phyloP scores from a whole-genome alignment of 1,140 invertebrate genomes.

The Chrysomallon squamiferum region DNA sequence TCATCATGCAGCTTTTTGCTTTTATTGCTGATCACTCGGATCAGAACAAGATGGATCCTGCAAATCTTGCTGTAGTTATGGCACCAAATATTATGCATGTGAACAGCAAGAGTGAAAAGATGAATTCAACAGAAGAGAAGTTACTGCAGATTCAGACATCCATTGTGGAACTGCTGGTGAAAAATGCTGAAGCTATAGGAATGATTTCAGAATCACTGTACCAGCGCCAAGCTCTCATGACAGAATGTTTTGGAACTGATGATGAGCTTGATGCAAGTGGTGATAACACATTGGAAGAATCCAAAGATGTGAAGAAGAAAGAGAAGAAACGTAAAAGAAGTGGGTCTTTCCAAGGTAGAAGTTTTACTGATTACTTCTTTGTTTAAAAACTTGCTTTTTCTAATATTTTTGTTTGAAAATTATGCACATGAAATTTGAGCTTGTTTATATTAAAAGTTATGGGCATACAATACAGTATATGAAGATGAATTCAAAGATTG shows the following conservation, averaged over 20 bases:
- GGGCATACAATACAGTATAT: too few relatives aligned
- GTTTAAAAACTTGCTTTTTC: background rate
- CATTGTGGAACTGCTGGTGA: conserved; percentile 75
- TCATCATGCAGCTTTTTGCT: conserved; percentile 72
- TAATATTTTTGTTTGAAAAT: background rate
- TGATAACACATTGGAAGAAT: conserved; percentile 45
- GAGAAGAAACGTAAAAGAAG: conserved; percentile 70
- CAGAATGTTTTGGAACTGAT: conserved; percentile 51
- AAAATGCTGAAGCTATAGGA: conserved; percentile 77
- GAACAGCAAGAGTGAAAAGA: conserved; percentile 67
- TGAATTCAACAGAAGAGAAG: conserved; percentile 54
- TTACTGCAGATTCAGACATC: conserved; percentile 55
- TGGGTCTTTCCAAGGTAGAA: conserved; percentile 80
- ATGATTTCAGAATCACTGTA: conserved; percentile 70
- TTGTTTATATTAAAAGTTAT: background rate
- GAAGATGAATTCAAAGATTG: too few relatives aligned
- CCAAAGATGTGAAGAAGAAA: conserved; percentile 45
- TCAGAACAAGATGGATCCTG: conserved; percentile 81
- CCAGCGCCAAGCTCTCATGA: conserved; percentile 61
- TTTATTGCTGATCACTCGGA: conserved; percentile 69
- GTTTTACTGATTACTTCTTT: background rate
- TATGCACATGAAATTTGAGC: background rate
- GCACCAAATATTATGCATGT: conserved; percentile 85
- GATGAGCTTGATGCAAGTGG: conserved; percentile 54
- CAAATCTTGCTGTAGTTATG: conserved; percentile 81